Evolutionary conservation across 2,797 vertebrate genomes (phyloP).

Genomic region (Avahi laniger): DNA sequence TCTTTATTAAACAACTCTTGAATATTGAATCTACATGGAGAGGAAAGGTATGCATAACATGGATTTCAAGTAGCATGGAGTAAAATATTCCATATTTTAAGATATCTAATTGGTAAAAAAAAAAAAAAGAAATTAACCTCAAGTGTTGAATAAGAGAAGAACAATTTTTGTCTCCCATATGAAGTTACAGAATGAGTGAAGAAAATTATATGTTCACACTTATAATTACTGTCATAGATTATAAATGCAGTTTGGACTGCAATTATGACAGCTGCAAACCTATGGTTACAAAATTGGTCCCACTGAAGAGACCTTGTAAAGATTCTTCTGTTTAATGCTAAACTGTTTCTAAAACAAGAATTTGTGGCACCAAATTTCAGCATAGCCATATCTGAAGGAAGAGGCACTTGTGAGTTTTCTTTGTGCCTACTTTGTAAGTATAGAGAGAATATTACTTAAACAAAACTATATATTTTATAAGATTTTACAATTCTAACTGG

Average conservation of each 20-base stretch:
- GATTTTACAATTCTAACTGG: not conserved
- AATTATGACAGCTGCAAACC: conserved; percentile 30
- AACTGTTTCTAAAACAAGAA: conserved; percentile 14
- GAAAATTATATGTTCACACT: not conserved
- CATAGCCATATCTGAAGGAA: not conserved
- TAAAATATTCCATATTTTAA: not conserved
- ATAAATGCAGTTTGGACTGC: not conserved
- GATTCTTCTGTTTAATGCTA: not conserved
- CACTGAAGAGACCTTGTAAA: not conserved
- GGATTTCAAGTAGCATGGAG: not conserved
- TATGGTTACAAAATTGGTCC: not conserved
- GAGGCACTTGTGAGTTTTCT: not conserved
- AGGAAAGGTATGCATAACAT: not conserved
- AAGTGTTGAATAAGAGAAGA: not conserved
- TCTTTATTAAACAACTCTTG: not conserved
- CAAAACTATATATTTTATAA: not conserved
- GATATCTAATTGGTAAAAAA: not conserved
- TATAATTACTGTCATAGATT: conserved; percentile 17
- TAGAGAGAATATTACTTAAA: not conserved
- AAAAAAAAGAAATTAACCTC: not conserved
- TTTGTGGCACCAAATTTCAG: not conserved
- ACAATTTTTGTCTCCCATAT: not conserved
- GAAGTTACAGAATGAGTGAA: not conserved
- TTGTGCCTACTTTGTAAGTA: not conserved
- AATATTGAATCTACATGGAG: not conserved